Base-by-base conservation (phyloP, 2,113 vertebrate genomes). In the Mungos mungo region DNA sequence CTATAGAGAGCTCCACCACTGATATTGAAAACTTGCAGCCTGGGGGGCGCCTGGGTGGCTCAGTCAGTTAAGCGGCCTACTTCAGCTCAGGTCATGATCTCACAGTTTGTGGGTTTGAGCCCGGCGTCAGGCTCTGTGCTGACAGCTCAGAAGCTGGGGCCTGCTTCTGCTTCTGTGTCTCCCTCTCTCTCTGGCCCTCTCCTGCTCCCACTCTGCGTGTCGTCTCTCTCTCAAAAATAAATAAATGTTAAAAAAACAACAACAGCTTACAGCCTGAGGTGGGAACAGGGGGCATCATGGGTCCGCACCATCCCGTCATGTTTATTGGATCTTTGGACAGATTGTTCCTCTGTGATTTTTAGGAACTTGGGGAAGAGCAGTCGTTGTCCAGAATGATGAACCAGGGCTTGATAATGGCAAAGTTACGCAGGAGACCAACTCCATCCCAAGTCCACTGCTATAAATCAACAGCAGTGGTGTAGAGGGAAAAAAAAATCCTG, bases 241-340 rank as follows among this genome's bases (percentile, higher is more conserved):
- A 41, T 41, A 41, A 41, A 41, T 41, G 41, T 41, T 41, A 41
- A 41, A 41, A 41, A 41, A 41, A 41, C 41, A 41, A 41, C 41
- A 41, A 41, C 41, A 41, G 41, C 5, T 41, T 25, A n/a, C 13
- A 0, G 19, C 50, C 27, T 19, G 7, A 2, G 50, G 6, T 31
- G 18, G 35, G 21, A 68, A 21, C 69, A 18, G 47, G 18, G 41
- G 14, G 14, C 13, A 14, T 50, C 33, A 5, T 0, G 18, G 52
- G 1, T 15, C 31, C 2, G 2, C 77, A 50, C 19, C 80, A 54
- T n/a, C 25, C 72, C 2, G n/a, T 71, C 9, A 1, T 19, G 21
- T 54, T 10, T 38, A 31, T 52, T 27, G 63, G 29, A 5, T 19
- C 90, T 93, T 66, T 66, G 72, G 16, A 33, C 76, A 54, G 25